phyloP scores from a whole-genome alignment of 2,797 vertebrate species.

The Paratrypauchen microcephalus region DNA sequence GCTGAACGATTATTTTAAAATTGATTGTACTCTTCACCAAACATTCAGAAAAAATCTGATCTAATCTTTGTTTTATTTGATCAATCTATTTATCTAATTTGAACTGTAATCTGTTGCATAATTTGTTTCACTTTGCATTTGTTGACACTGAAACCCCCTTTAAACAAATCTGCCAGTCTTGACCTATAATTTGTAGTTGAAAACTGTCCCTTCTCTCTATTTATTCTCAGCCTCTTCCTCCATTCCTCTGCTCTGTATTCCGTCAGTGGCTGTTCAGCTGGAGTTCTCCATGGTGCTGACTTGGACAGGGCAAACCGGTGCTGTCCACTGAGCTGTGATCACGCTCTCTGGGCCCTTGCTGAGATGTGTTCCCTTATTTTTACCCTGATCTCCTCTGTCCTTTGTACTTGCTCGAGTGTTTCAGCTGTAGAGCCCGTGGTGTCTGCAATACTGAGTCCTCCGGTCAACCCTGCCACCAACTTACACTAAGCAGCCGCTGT shows the following conservation, averaged over 20 bases:
- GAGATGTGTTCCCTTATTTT: conserved; percentile 41
- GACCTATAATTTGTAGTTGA: not conserved
- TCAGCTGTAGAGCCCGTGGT: conserved; percentile 19
- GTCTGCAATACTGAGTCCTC: conserved; percentile 34
- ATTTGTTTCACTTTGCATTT: not conserved
- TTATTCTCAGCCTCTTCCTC: conserved; percentile 10
- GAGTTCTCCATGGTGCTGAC: conserved; percentile 61
- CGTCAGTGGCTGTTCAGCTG: conserved; percentile 24
- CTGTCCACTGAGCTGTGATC: conserved; percentile 57
- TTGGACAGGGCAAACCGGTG: conserved; percentile 37
- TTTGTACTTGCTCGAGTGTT: conserved; percentile 60
- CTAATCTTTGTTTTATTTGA: no score
- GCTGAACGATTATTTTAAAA: no score
- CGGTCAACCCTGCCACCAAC: conserved; percentile 25
- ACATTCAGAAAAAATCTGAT: no score
- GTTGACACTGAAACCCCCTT: not conserved
- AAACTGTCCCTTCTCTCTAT: not conserved
- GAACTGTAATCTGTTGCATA: not conserved
- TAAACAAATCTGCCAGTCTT: not conserved
- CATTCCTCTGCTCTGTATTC: conserved; percentile 12
- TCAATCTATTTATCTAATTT: not conserved
- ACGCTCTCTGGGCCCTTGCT: conserved; percentile 35
- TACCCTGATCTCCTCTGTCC: conserved; percentile 19
- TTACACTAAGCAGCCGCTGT: conserved; percentile 35
- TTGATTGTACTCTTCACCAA: no score